Base-by-base conservation (phyloP, 64 coral and sea anemone species). In the Pachyseris speciosa region DNA sequence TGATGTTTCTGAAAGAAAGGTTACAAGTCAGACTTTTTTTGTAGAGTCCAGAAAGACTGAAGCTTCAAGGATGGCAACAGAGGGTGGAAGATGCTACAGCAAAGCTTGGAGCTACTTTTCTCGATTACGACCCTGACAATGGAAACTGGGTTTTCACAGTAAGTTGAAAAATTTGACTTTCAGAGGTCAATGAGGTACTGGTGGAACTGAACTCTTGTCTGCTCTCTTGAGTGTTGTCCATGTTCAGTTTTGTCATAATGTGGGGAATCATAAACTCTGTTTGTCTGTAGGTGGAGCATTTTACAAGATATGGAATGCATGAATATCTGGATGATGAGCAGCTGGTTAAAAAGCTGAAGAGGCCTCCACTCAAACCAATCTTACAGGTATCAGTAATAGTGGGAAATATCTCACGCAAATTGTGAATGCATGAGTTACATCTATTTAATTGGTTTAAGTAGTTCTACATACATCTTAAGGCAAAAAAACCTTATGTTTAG, bases 111-210 rank as follows among this genome's bases (percentile, higher is more conserved):
- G 97, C 97, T 0, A 80, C 83, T 19, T 95, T 99, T 74, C 55
- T 93, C 45, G 94, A 99, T 69, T 99, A 95, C 30, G 52, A 92
- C 34, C 86, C 87, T 31, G 86, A 99, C 17, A 90, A 73, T 86
- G 97, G 97, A 9, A 93, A 63, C 50, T 99, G 97, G 97, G 87
- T 99, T 47, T 99, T 99, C 38, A 95, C 91, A 6, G 97, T 99
- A 93, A 98, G 96, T 92, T 32, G n/a, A 40, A 10, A 43, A 43
- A 74, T 42, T 47, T 47, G 9, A 0, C 22, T 4, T 5, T 41
- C 16, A 37, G 66, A 27, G 25, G n/a, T n/a, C n/a, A n/a, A n/a
- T n/a, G n/a, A n/a, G n/a, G n/a, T n/a, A n/a, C n/a, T n/a, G n/a
- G n/a, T n/a, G n/a, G n/a, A n/a, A n/a, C n/a, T n/a, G n/a, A n/a